Percentiles rank a stretch among this genome's conserved stretches.
phyloP scores from a whole-genome alignment of 2,797 vertebrate genomes.

The Hippopotamyrus pictus region DNA sequence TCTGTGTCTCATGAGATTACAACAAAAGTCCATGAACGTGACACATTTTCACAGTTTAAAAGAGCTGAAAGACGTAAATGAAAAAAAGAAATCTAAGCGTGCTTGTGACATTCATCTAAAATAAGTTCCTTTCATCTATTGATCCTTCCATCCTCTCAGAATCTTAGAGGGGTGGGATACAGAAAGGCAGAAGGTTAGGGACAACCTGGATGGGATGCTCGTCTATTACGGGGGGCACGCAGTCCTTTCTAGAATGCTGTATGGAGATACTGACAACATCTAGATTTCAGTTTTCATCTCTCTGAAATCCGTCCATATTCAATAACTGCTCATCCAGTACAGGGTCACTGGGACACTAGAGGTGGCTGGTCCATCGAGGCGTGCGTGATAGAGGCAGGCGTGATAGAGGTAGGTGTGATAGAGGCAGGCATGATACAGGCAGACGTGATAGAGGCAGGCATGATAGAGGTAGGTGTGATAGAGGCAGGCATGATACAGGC shows the following conservation, averaged over 20 bases:
- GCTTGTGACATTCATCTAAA: background rate
- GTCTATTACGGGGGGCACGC: background rate
- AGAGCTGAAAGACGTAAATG: background rate
- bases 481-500: background rate
- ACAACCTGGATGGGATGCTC: background rate
- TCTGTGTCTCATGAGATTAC: background rate
- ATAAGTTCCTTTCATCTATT: background rate
- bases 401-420: background rate
- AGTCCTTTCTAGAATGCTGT: background rate
- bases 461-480: background rate
- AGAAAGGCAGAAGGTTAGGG: background rate
- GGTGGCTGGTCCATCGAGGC: background rate
- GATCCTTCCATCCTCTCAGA: background rate
- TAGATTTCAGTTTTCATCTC: background rate
- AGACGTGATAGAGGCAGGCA: rapidly evolving
- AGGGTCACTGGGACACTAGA: background rate
- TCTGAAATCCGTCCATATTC: background rate
- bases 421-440: too few species aligned
- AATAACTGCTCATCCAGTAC: background rate
- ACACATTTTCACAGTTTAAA: background rate
- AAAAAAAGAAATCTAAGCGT: background rate
- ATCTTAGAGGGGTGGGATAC: background rate
- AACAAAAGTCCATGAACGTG: background rate
- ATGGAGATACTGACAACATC: background rate
- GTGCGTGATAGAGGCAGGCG: background rate